Base-by-base conservation (phyloP, 2,113 vertebrate species). In the Megaleporinus macrocephalus region DNA sequence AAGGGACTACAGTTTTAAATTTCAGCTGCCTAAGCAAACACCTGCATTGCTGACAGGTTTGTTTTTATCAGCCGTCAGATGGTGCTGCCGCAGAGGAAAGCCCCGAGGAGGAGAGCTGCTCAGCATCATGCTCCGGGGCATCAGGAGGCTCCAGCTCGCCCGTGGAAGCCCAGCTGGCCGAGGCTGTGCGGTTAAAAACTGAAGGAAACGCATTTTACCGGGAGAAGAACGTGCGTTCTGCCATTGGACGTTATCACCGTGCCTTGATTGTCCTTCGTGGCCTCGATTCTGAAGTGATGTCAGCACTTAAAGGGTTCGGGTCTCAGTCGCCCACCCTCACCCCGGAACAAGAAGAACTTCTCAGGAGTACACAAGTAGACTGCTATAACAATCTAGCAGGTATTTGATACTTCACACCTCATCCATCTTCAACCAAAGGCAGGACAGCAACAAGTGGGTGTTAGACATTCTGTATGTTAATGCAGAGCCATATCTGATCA, bases 311-410 rank as follows among this genome's bases (percentile, higher is more conserved):
- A 83, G 93, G 88, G 1, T 92, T 97, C 55, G 92, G 93, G 27
- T 90, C 91, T 0, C 89, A 92, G 63, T 83, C 78, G 11, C 92
- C 91, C 0, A 73, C 85, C 9, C 93, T 96, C 3, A 92, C 91
- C 4, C 53, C 89, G 1, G 89, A 94, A 27, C 95, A 97, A 79
- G 93, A 95, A 49, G 86, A 86, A 36, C 30, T 87, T 4, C 88
- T 97, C 27, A 93, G 94, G 73, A 90, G 74, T 86, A 95, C 88
- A 36, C 95, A 97, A 91, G 90, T 95, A 2, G 96, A 97, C 90
- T 97, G 96, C 91, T 97, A 97, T 93, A 98, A 97, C 91, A 98
- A 97, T 78, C 87, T 97, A 76, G 95, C 96, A 82, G 97, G 97
- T 97, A 94, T 16, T 81, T 86, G 71, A 33, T 80, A 20, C 20